Percentiles rank a stretch among this genome's conserved stretches.
Conservation (phyloP, 2,113 vertebrate genomes). For the Sitta europaea region DNA sequence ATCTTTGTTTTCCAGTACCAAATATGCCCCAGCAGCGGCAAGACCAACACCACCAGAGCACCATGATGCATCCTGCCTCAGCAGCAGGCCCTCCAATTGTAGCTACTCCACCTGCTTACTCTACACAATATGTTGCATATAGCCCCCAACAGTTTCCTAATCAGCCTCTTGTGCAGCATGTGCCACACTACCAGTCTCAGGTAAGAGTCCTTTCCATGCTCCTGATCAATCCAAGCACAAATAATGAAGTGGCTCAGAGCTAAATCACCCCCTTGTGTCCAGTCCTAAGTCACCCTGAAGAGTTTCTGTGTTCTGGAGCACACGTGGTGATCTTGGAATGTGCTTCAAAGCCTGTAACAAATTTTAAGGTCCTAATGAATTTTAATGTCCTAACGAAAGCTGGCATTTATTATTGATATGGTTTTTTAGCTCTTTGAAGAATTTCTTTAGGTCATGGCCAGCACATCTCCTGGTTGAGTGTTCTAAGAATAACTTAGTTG, state of each 20-base stretch:
- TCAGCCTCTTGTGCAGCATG: slow-evolving; percentile 93
- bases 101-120: slow-evolving; percentile 88
- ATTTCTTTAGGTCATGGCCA: neutral
- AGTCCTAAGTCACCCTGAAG: neutral
- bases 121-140: slow-evolving; percentile 93
- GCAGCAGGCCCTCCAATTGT: slow-evolving; percentile 94
- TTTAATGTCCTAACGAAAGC: neutral
- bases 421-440: neutral
- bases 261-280: neutral
- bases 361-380: neutral
- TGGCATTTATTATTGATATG: neutral
- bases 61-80: slow-evolving; percentile 95
- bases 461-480: neutral
- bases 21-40: slow-evolving; percentile 96
- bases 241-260: neutral
- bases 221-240: neutral
- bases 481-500: neutral
- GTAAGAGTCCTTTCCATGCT: slow-evolving; percentile 54
- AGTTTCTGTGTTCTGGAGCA: neutral
- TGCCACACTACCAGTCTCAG: slow-evolving; percentile 97
- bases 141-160: slow-evolving; percentile 95
- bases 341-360: neutral
- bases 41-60: slow-evolving; percentile 93
- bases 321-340: neutral
- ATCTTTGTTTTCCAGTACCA: slow-evolving; percentile 79